These are phyloP conservation scores for Pocillopora verrucosa DNA, from an alignment of 64 coral and sea anemone genomes.

Conservation along the genomic window DNA sequence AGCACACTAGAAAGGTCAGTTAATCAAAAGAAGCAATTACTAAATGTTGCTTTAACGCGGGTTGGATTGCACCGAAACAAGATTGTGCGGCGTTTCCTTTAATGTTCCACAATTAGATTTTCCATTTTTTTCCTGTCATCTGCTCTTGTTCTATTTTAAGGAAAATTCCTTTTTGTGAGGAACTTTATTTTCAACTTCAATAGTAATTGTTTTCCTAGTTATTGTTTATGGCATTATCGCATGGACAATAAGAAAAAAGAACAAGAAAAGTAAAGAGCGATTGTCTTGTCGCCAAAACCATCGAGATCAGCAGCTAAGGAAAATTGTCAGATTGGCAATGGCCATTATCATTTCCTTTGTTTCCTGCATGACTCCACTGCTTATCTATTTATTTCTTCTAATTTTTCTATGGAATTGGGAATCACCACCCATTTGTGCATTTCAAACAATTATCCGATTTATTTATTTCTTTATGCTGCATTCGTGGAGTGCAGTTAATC, in stretches of 20 bases:
- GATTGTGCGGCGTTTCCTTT: no score
- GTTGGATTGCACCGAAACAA: no score
- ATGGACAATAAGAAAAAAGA: not conserved
- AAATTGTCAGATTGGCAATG: not conserved
- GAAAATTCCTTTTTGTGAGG: no score
- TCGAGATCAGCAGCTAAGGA: not conserved
- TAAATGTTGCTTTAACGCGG: no score
- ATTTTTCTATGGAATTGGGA: constrained; percentile 1
- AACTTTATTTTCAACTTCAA: no score
- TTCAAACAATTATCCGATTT: not conserved
- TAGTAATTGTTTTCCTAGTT: not conserved
- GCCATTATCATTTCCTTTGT: not conserved
- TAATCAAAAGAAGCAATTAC: no score
- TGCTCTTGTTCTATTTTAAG: no score
- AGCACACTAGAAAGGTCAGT: no score
- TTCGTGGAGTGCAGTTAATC: no score
- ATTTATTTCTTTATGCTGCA: not conserved
- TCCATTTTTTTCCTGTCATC: no score
- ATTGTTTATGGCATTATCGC: constrained; percentile 2
- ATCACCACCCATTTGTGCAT: not conserved
- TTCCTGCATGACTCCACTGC: not conserved
- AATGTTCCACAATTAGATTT: no score
- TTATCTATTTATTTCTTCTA: not conserved
- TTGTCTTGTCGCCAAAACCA: not conserved
- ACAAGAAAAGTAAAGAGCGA: not conserved